These are phyloP conservation scores for Myrmecophaga tridactyla DNA, from an alignment of 2,113 vertebrate species.

Conservation along the genomic window DNA sequence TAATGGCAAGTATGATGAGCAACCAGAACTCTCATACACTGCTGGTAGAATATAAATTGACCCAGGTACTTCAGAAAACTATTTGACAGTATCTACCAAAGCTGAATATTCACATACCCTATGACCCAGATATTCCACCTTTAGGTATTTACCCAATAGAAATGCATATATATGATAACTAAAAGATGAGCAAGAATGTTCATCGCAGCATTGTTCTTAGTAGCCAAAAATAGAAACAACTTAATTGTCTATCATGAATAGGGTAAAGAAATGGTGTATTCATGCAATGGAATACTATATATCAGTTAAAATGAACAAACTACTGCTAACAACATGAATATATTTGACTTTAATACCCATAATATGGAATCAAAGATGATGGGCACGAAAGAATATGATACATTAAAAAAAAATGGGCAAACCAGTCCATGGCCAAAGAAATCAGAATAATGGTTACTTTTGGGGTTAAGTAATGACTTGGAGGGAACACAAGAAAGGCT, in stretches of 20 bases:
- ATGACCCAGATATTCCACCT: not conserved
- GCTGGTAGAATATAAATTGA: not conserved
- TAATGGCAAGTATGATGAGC: not conserved
- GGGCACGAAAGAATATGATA: not conserved
- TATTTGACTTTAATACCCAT: not conserved
- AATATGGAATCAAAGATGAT: not conserved
- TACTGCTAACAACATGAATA: not conserved
- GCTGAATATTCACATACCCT: not conserved
- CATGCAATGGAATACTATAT: not conserved
- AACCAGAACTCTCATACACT: not conserved
- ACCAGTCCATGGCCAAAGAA: not conserved
- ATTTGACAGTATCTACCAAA: not conserved
- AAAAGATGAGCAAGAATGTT: not conserved
- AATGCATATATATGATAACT: not conserved
- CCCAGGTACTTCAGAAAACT: not conserved
- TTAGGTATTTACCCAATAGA: not conserved
- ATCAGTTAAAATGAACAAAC: slow-evolving; percentile 18
- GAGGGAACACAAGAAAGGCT: not conserved
- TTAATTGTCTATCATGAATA: not conserved
- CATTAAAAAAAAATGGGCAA: not conserved
- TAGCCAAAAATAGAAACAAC: not conserved
- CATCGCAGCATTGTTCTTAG: not conserved
- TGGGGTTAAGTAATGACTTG: not conserved
- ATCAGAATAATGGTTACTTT: not conserved
- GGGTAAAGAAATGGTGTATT: not conserved